phyloP scores from a whole-genome alignment of 2,888 invertebrate species.

The Scaptomyza caliginosa region DNA sequence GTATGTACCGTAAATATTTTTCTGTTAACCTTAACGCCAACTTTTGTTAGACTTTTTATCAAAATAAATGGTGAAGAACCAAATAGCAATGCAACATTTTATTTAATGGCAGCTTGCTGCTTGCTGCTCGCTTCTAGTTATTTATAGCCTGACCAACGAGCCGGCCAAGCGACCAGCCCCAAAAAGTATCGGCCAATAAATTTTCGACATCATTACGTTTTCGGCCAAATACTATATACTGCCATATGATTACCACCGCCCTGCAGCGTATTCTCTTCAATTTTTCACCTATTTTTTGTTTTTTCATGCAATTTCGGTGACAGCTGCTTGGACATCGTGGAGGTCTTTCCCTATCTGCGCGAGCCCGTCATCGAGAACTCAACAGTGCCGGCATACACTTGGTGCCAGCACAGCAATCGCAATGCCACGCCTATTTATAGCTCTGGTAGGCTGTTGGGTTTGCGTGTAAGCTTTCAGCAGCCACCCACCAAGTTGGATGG shows the following conservation, averaged over 20 bases:
- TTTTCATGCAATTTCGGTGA: conserved; percentile 52
- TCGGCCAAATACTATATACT: conserved; percentile 32
- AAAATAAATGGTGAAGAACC: conserved; percentile 75
- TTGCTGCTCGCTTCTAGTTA: conserved; percentile 25
- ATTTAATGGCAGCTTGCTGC: conserved; percentile 50
- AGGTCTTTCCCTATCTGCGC: conserved; percentile 83
- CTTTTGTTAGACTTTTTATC: conserved; percentile 74
- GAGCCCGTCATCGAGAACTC: conserved; percentile 83
- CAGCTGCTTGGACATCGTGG: conserved; percentile 83
- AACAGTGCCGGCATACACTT: conserved; percentile 79
- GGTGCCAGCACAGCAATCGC: conserved; percentile 79
- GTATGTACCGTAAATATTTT: conserved; percentile 17
- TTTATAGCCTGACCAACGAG: conserved; percentile 71
- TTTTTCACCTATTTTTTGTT: conserved; percentile 25
- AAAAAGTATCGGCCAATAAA: conserved; percentile 75
- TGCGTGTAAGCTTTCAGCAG: conserved; percentile 77
- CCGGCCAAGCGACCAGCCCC: conserved; percentile 60
- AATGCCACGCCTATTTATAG: conserved; percentile 81
- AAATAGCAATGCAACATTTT: conserved; percentile 43
- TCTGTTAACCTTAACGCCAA: conserved; percentile 70
- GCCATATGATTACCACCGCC: conserved; percentile 40
- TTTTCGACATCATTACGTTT: conserved; percentile 72
- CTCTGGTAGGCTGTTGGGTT: conserved; percentile 73
- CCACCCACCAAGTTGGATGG: conserved; percentile 39
- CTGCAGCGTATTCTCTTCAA: not conserved